Conservation (phyloP, 2,888 invertebrate species). For the Mythimna loreyi region DNA sequence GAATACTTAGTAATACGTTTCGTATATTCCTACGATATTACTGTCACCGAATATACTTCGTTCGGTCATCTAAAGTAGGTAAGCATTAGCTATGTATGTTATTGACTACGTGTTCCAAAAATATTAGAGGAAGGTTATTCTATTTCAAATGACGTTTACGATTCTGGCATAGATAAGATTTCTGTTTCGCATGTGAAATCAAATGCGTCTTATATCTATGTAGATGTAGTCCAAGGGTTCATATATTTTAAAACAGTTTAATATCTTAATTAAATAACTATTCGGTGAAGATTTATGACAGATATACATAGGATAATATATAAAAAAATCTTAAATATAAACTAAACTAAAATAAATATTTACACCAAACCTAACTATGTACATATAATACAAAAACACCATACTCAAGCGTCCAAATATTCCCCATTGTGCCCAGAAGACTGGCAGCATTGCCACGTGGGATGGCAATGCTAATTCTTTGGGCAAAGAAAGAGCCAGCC, state of each 20-base stretch:
- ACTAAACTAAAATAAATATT: no score
- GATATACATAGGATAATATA: no score
- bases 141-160: constrained; percentile 36
- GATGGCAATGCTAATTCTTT: no score
- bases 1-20: background rate
- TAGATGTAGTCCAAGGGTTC: constrained; percentile 26
- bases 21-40: background rate
- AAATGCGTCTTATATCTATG: constrained; percentile 19
- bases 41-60: background rate
- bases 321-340: no score
- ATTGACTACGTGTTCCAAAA: constrained; percentile 14
- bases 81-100: background rate
- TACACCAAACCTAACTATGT: no score
- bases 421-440: no score
- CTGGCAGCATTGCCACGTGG: no score
- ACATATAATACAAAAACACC: no score
- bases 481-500: no score
- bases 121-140: constrained; percentile 19
- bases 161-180: constrained; percentile 30
- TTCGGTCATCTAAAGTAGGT: background rate
- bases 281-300: no score
- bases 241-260: constrained; percentile 15
- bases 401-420: no score
- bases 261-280: no score
- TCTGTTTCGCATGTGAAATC: constrained; percentile 23